A percentile compares a stretch with the other conserved stretches of the same genome.
phyloP scores from a whole-genome alignment of 64 coral and sea anemone genomes.

The Montipora efflorescens region DNA sequence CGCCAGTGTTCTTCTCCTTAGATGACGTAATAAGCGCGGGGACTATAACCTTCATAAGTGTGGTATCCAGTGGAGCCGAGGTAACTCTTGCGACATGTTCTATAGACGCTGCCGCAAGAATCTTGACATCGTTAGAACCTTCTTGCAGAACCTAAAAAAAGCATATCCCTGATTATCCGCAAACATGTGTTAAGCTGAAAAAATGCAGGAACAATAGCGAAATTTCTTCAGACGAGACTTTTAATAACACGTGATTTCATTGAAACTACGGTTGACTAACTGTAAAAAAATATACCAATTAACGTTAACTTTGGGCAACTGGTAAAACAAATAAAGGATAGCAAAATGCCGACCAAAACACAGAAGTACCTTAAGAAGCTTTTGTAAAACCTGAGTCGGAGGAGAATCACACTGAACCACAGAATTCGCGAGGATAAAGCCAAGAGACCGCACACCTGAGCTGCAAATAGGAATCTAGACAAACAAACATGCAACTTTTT shows the following conservation, averaged over 20 bases:
- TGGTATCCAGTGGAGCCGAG: constrained; percentile 58
- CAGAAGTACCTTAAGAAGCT: constrained; percentile 62
- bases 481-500: constrained; percentile 7
- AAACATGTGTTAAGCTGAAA: too few relatives aligned
- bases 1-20: constrained; percentile 81
- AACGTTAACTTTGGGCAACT: too few relatives aligned
- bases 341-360: not conserved
- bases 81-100: constrained; percentile 51
- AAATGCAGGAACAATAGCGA: too few relatives aligned
- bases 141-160: constrained; percentile 71
- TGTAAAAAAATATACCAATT: too few relatives aligned
- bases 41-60: constrained; percentile 63
- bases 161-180: too few relatives aligned
- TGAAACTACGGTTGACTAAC: too few relatives aligned
- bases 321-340: too few relatives aligned
- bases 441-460: constrained; percentile 83
- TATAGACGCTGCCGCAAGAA: constrained; percentile 64
- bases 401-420: constrained; percentile 37
- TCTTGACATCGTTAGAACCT: constrained; percentile 77
- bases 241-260: too few relatives aligned
- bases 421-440: constrained; percentile 72
- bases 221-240: too few relatives aligned
- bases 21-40: constrained; percentile 63
- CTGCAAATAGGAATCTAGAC: constrained; percentile 83
- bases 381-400: constrained; percentile 32